These are phyloP conservation scores for Cyanoramphus novaezelandiae DNA, from an alignment of 2,113 vertebrate genomes.

Conservation along the genomic window DNA sequence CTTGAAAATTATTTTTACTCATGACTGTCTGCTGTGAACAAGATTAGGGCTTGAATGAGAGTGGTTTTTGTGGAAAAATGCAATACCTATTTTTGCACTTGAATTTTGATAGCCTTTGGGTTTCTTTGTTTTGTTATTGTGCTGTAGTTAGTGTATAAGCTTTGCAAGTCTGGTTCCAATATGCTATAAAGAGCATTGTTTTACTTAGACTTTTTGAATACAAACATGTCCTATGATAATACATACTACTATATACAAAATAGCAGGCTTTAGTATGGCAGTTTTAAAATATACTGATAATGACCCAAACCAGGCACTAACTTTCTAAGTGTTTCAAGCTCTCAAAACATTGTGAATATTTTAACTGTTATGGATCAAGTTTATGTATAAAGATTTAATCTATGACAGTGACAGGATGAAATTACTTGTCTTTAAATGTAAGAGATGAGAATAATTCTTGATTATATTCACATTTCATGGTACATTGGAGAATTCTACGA, in stretches of 20 bases:
- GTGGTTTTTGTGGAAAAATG: neutral
- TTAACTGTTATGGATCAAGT: neutral
- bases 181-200: conserved; percentile 41
- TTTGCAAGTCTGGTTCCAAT: conserved; percentile 63
- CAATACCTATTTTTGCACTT: neutral
- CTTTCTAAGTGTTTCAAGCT: conserved; percentile 6
- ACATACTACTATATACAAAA: neutral
- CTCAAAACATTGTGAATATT: neutral
- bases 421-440: neutral
- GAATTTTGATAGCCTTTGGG: neutral
- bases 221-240: neutral
- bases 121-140: conserved; percentile 60
- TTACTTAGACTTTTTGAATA: conserved; percentile 17
- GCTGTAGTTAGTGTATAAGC: conserved; percentile 53
- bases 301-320: neutral
- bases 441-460: neutral
- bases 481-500: neutral
- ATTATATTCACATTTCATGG: neutral
- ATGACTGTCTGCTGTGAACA: neutral
- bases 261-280: neutral
- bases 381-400: neutral
- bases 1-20: neutral
- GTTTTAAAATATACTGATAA: neutral
- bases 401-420: neutral
- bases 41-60: neutral